Evolutionary conservation across 2,113 vertebrate genomes (phyloP).

Genomic region (Halichoeres trimaculatus): DNA sequence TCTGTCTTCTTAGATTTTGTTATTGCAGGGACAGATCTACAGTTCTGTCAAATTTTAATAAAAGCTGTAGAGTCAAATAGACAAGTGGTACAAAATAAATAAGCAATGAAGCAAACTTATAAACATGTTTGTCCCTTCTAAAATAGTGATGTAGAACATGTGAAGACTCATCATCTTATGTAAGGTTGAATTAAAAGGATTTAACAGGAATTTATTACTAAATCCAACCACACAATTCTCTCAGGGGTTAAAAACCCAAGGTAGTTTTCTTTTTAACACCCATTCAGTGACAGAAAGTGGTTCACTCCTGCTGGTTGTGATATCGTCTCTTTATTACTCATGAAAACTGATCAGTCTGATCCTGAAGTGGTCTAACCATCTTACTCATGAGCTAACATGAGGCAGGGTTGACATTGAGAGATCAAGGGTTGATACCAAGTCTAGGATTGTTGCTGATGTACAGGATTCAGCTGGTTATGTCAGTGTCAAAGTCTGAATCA

Average conservation of each 20-base stretch:
- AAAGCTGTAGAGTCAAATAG: no score
- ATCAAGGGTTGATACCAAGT: background rate
- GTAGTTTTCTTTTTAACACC: background rate
- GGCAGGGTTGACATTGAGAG: background rate
- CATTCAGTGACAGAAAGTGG: background rate
- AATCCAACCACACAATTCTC: background rate
- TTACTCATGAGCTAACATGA: background rate
- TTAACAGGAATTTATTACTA: no score
- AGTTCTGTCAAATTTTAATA: no score
- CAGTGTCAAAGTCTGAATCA: slow-evolving; percentile 48
- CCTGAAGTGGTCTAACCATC: background rate
- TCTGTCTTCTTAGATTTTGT: no score
- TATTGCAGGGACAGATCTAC: no score
- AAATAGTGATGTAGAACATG: background rate
- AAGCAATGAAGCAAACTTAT: no score
- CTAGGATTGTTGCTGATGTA: slow-evolving; percentile 32
- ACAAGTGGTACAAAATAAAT: no score
- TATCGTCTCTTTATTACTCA: background rate
- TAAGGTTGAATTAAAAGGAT: background rate
- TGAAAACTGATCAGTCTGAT: background rate
- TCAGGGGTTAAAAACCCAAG: background rate
- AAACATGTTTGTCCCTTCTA: no score
- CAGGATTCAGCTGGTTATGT: background rate
- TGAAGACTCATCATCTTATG: background rate
- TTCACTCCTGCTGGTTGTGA: background rate